Evolutionary conservation across 1,140 invertebrate species (phyloP).

Genomic region (Planococcus citri): DNA sequence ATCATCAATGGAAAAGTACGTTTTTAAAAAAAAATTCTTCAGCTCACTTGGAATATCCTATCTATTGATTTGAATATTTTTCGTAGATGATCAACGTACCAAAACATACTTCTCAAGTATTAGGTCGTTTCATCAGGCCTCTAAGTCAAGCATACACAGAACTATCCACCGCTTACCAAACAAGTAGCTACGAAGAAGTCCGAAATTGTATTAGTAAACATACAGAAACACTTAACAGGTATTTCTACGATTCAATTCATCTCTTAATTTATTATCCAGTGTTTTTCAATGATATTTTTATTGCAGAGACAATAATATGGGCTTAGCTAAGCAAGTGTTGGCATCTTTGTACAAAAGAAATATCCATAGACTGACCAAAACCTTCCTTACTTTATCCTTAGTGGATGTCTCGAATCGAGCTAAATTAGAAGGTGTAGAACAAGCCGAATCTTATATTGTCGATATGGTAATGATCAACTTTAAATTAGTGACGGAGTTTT

Average conservation of each 20-base stretch:
- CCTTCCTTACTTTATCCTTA: conserved; percentile 87
- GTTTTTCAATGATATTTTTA: background rate
- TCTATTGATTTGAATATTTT: background rate
- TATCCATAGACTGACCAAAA: conserved; percentile 93
- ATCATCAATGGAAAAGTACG: conserved; percentile 78
- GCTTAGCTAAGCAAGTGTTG: conserved; percentile 70
- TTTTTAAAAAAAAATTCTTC: background rate
- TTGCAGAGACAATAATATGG: conserved; percentile 65
- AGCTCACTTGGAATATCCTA: background rate
- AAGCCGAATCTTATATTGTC: conserved; percentile 88
- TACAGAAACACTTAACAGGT: conserved; percentile 57
- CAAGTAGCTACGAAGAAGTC: conserved; percentile 61
- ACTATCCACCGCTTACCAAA: conserved; percentile 64
- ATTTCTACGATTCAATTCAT: conserved; percentile 11
- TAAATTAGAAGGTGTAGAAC: conserved; percentile 62
- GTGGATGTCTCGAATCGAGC: conserved; percentile 86
- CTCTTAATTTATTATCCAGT: background rate
- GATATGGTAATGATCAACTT: conserved; percentile 67
- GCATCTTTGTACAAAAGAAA: conserved; percentile 88
- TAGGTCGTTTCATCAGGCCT: conserved; percentile 79
- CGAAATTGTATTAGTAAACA: conserved; percentile 59
- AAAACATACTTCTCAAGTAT: conserved; percentile 83
- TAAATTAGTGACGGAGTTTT: background rate
- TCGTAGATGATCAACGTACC: conserved; percentile 45
- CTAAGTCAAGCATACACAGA: conserved; percentile 84